Evolutionary conservation across 2,113 vertebrate genomes (phyloP).

Genomic region (Jacana jacana): DNA sequence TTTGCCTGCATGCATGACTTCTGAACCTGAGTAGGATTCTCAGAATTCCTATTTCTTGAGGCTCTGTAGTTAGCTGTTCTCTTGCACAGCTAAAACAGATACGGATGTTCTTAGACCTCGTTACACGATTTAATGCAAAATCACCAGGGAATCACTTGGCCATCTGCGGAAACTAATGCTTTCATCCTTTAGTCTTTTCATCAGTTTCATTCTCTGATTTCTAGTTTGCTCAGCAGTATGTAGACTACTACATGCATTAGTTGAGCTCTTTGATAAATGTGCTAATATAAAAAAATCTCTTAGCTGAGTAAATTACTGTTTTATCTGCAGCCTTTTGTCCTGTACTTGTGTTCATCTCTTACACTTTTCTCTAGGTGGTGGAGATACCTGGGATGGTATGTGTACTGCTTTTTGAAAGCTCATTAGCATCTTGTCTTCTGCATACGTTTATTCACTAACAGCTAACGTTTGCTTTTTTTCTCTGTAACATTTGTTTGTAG

Average conservation of each 20-base stretch:
- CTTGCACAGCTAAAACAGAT: background rate
- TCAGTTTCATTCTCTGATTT: background rate
- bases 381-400: slow-evolving; percentile 93
- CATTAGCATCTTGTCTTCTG: slow-evolving; percentile 47
- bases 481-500: slow-evolving; percentile 71
- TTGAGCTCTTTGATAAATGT: background rate
- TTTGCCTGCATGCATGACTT: background rate
- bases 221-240: background rate
- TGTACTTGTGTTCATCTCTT: slow-evolving; percentile 65
- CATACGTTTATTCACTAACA: slow-evolving; percentile 58
- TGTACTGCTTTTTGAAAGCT: slow-evolving; percentile 69
- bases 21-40: background rate
- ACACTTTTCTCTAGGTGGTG: slow-evolving; percentile 82
- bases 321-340: slow-evolving; percentile 58
- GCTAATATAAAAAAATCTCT: background rate
- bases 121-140: background rate
- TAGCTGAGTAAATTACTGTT: slow-evolving; percentile 8
- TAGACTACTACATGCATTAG: background rate
- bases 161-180: background rate
- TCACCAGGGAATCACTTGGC: background rate
- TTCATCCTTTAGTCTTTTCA: background rate
- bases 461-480: slow-evolving; percentile 69
- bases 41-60: background rate
- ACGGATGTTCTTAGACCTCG: background rate
- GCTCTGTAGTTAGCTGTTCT: background rate